A percentile compares a stretch with the other conserved stretches of the same genome.
These are phyloP conservation scores for Dione juno DNA, from an alignment of 2,888 invertebrate genomes.

Conservation along the genomic window DNA sequence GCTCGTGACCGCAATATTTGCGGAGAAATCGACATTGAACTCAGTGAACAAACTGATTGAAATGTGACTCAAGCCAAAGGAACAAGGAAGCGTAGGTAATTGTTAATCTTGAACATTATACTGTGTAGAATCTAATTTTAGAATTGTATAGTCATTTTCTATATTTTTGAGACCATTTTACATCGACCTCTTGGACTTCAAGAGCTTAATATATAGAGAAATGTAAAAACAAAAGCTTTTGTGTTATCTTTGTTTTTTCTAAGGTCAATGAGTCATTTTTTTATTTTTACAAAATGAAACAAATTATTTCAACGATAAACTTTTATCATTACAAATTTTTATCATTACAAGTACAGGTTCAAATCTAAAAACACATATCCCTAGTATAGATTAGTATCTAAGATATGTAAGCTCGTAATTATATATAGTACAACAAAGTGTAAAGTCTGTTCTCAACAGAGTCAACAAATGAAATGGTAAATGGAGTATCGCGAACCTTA, in stretches of 20 bases:
- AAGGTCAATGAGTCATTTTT: too few relatives aligned
- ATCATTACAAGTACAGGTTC: too few relatives aligned
- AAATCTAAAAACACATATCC: too few relatives aligned
- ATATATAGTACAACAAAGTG: too few relatives aligned
- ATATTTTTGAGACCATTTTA: neutral
- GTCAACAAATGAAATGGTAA: too few relatives aligned
- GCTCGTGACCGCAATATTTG: slow-evolving; percentile 44
- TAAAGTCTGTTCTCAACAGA: too few relatives aligned
- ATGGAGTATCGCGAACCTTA: too few relatives aligned
- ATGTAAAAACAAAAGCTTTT: slow-evolving; percentile 2
- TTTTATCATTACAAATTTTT: too few relatives aligned
- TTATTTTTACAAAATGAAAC: neutral
- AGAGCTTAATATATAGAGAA: neutral
- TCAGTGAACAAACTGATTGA: slow-evolving; percentile 21
- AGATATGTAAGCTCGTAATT: too few relatives aligned
- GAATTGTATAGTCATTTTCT: slow-evolving; percentile 2
- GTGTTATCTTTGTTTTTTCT: neutral
- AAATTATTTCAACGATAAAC: too few relatives aligned
- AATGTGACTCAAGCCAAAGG: slow-evolving; percentile 19
- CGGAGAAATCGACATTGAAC: slow-evolving; percentile 42
- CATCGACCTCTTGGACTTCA: neutral
- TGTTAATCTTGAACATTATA: slow-evolving; percentile 5
- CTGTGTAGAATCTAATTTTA: slow-evolving; percentile 4
- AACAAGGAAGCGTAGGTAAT: slow-evolving; percentile 21
- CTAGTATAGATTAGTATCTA: too few relatives aligned